phyloP scores from a whole-genome alignment of 1,140 invertebrate species.

The Myzus persicae region DNA sequence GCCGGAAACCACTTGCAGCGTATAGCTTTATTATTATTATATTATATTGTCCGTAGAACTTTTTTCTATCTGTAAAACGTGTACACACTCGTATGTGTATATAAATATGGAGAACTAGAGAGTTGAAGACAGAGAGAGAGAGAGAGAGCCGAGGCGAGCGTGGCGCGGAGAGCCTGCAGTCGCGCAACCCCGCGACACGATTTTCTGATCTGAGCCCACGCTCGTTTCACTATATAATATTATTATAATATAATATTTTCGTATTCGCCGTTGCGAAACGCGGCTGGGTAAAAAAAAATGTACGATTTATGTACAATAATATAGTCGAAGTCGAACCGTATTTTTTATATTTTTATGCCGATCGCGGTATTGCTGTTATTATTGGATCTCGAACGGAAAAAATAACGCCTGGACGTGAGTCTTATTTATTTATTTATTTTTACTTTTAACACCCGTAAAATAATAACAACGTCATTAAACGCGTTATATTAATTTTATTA shows the following conservation, averaged over 20 bases:
- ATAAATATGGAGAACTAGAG: background rate
- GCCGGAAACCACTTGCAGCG: background rate
- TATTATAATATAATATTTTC: conserved; percentile 22
- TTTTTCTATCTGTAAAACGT: conserved; percentile 21
- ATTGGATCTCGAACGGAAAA: background rate
- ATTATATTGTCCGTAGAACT: background rate
- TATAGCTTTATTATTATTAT: conserved; percentile 2
- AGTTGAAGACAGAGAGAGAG: background rate
- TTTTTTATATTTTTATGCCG: background rate
- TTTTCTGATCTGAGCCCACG: conserved; percentile 24
- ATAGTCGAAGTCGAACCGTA: background rate
- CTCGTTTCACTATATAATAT: background rate
- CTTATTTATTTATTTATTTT: conserved; percentile 11
- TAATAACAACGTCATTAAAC: conserved; percentile 31
- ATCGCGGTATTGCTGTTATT: background rate
- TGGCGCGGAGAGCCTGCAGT: background rate
- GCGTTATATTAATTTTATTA: conserved; percentile 22
- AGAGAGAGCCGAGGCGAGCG: background rate
- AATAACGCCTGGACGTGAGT: background rate
- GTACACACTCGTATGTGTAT: background rate
- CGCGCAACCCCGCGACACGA: conserved; percentile 21
- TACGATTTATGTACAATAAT: background rate
- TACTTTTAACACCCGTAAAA: conserved; percentile 25
- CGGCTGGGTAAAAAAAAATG: too few relatives aligned
- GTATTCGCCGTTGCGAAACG: background rate